Percentiles rank a stretch among this genome's conserved stretches.
Evolutionary conservation across 2,888 invertebrate species (phyloP).

Genomic region (Epinotia bilunana): DNA sequence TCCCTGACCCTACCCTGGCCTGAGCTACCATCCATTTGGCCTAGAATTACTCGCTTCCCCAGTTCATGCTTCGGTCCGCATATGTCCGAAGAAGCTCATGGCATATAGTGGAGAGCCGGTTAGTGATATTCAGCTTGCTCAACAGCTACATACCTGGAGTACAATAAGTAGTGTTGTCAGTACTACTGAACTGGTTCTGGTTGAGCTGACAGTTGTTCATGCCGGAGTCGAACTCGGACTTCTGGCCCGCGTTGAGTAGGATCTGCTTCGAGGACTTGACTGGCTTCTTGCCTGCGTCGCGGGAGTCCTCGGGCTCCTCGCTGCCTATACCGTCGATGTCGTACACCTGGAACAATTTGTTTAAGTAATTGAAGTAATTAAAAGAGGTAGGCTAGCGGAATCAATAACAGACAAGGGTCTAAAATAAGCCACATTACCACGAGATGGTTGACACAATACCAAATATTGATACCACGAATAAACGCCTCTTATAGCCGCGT

Average conservation of each 20-base stretch:
- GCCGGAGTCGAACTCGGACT: conserved; percentile 80
- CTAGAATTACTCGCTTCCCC: too few relatives aligned
- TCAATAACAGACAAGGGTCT: too few relatives aligned
- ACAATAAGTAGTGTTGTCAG: conserved; percentile 77
- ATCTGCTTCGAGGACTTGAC: conserved; percentile 81
- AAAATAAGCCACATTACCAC: too few relatives aligned
- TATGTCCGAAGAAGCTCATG: too few relatives aligned
- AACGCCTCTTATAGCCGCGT: too few relatives aligned
- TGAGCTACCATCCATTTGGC: too few relatives aligned
- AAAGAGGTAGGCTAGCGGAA: background rate
- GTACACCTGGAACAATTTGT: conserved; percentile 68
- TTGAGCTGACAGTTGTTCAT: conserved; percentile 80
- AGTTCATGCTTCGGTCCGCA: too few relatives aligned
- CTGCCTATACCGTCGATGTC: conserved; percentile 79
- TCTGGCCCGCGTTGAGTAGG: conserved; percentile 78
- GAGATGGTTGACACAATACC: too few relatives aligned
- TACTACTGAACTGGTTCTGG: conserved; percentile 61
- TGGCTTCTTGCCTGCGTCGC: conserved; percentile 62
- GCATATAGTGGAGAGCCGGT: too few relatives aligned
- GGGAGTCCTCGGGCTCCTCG: conserved; percentile 72
- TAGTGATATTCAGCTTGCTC: too few relatives aligned
- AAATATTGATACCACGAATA: too few relatives aligned
- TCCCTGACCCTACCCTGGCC: too few relatives aligned
- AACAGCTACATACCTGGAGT: conserved; percentile 57
- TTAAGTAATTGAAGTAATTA: conserved; percentile 8